Evolutionary conservation across 2,113 vertebrate species (phyloP).

Genomic region (Herpetotheres cachinnans): DNA sequence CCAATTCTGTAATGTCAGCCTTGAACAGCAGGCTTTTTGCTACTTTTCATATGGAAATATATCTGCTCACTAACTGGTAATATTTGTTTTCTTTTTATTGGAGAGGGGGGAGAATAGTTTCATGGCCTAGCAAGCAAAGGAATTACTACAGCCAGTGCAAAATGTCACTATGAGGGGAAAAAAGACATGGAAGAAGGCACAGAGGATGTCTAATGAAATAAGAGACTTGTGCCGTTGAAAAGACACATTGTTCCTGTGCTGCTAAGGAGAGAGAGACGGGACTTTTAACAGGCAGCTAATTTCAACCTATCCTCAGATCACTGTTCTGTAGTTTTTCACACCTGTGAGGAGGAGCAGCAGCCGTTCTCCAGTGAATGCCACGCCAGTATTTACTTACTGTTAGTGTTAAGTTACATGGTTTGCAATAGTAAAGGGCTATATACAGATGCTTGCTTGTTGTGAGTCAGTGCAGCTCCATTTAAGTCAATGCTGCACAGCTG

Average conservation of each 20-base stretch:
- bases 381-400: background rate
- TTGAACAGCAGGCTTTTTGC: background rate
- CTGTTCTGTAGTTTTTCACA: background rate
- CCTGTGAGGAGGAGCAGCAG: background rate
- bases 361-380: background rate
- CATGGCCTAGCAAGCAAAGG: background rate
- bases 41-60: background rate
- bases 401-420: background rate
- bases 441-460: background rate
- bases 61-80: background rate
- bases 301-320: background rate
- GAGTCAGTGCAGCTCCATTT: background rate
- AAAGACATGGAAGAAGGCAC: background rate
- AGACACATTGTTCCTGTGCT: background rate
- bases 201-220: background rate
- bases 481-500: conserved; percentile 6
- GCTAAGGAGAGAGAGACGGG: background rate
- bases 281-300: background rate
- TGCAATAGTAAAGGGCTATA: background rate
- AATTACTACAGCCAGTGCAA: background rate
- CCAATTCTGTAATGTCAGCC: background rate
- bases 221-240: background rate
- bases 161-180: background rate
- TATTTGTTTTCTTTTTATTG: background rate
- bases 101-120: background rate